These are phyloP conservation scores for Bombus difficillimus DNA, from an alignment of 1,140 invertebrate species.

Conservation along the genomic window DNA sequence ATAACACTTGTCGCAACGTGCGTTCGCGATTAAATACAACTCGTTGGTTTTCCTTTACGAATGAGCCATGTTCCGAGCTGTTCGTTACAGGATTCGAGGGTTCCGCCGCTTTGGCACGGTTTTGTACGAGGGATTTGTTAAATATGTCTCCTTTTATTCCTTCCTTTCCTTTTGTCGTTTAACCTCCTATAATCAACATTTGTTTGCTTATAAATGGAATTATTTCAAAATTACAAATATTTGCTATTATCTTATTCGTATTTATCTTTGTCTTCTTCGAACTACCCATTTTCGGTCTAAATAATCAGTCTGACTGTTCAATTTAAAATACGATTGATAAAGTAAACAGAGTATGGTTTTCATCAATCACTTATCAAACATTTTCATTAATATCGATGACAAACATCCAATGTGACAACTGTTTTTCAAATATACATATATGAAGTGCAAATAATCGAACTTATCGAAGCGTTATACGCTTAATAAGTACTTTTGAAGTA, in stretches of 20 bases:
- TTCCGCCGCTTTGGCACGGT: not conserved
- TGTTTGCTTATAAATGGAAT: not conserved
- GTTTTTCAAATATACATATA: not conserved
- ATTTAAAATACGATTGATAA: not conserved
- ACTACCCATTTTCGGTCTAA: not conserved
- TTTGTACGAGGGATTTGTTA: not conserved
- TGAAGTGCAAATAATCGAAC: not conserved
- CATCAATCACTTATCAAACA: not conserved
- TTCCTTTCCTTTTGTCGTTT: not conserved
- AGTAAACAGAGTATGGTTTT: not conserved
- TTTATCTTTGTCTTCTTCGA: not conserved
- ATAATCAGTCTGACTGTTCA: not conserved
- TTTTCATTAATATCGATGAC: not conserved
- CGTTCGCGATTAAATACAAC: constrained; percentile 23
- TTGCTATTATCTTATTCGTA: not conserved
- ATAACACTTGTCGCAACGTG: constrained; percentile 13
- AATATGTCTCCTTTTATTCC: not conserved
- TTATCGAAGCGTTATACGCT: not conserved
- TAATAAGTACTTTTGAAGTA: not conserved
- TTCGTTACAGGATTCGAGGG: too few species aligned
- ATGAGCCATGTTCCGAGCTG: not conserved
- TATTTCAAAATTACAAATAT: not conserved
- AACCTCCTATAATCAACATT: not conserved
- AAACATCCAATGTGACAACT: not conserved
- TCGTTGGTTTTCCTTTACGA: not conserved